A percentile compares a stretch with the other conserved stretches of the same genome.
phyloP scores from a whole-genome alignment of 2,113 vertebrate species.

The Zootoca vivipara region DNA sequence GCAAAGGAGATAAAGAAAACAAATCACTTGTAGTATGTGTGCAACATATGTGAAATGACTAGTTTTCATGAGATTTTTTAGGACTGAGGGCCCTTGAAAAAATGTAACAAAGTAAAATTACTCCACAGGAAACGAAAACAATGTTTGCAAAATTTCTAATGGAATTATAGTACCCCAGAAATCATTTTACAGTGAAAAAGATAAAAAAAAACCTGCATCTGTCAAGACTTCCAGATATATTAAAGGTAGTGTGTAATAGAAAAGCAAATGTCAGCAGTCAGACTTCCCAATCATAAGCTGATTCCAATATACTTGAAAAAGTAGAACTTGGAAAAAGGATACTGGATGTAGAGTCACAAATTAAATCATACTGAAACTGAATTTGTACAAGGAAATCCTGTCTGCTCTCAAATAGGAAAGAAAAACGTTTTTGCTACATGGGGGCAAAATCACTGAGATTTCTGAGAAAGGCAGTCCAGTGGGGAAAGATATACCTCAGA shows the following conservation, averaged over 20 bases:
- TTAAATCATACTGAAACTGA: background rate
- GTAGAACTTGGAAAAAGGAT: background rate
- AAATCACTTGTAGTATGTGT: background rate
- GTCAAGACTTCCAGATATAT: background rate
- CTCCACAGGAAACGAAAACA: background rate
- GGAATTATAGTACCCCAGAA: background rate
- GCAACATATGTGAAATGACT: rapidly evolving
- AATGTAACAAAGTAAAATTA: background rate
- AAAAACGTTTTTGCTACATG: background rate
- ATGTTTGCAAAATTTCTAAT: background rate
- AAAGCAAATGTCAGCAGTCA: background rate
- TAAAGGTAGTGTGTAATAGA: background rate
- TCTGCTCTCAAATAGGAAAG: background rate
- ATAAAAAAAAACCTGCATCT: background rate
- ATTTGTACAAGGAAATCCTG: background rate
- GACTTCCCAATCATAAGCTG: background rate
- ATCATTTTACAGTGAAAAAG: background rate
- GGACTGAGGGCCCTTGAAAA: background rate
- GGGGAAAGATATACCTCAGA: background rate
- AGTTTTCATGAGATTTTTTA: rapidly evolving
- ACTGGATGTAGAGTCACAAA: background rate
- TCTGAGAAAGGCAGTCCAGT: background rate
- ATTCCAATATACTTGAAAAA: background rate
- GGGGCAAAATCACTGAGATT: background rate
- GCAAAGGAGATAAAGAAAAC: rapidly evolving